Percentiles rank a stretch among this genome's conserved stretches.
phyloP scores from a whole-genome alignment of 2,113 vertebrate genomes.

The Hippocampus barbouri region DNA sequence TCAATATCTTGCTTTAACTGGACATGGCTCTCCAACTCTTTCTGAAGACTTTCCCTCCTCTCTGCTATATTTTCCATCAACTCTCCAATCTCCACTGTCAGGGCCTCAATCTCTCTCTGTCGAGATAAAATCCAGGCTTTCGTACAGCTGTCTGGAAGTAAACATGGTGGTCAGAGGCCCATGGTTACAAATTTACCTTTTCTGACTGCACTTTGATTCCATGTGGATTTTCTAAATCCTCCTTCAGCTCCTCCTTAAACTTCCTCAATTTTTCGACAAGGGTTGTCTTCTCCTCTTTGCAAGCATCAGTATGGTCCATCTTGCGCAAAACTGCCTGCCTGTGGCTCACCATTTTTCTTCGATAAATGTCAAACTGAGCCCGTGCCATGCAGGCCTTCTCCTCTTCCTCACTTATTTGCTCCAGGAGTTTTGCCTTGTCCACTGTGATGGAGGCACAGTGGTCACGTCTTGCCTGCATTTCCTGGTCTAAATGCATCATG shows the following conservation, averaged over 20 bases:
- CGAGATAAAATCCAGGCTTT: neutral
- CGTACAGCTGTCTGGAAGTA: neutral
- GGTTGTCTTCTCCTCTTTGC: constrained; percentile 50
- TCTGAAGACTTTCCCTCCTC: constrained; percentile 34
- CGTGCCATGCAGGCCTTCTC: constrained; percentile 15
- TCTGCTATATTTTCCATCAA: constrained; percentile 18
- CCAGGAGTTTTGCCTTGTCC: constrained; percentile 46
- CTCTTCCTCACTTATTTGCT: constrained; percentile 36
- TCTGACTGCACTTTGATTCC: constrained; percentile 43
- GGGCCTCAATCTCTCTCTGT: constrained; percentile 48
- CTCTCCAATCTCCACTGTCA: constrained; percentile 39
- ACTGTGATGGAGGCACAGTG: constrained; percentile 22
- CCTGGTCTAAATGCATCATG: constrained; percentile 32
- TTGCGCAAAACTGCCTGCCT: constrained; percentile 26
- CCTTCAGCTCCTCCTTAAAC: constrained; percentile 48
- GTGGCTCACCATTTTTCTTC: constrained; percentile 59
- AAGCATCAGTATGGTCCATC: constrained; percentile 36
- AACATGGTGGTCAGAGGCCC: neutral
- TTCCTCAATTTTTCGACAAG: constrained; percentile 42
- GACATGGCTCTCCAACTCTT: constrained; percentile 45
- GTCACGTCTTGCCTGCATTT: constrained; percentile 12
- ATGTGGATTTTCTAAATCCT: constrained; percentile 57
- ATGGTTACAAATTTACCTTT: constrained; percentile 47
- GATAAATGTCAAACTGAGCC: constrained; percentile 44
- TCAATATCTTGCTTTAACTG: constrained; percentile 62